Evolutionary conservation across 2,888 invertebrate species (phyloP).

Genomic region (Perithous albicinctus): DNA sequence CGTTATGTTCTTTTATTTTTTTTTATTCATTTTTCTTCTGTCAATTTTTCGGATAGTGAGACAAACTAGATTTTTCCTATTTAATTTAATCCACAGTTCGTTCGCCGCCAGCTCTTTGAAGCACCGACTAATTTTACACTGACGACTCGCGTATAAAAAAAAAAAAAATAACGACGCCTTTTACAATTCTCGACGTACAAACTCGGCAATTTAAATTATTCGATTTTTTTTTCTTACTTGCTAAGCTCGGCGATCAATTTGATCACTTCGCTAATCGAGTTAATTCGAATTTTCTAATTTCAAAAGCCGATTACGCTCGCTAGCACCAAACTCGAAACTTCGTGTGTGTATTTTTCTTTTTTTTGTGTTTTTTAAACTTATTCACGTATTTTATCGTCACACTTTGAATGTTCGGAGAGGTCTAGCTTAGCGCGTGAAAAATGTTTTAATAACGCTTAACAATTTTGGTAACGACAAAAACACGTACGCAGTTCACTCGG

Average conservation of each 20-base stretch:
- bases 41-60: conserved; percentile 31
- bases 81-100: conserved; percentile 36
- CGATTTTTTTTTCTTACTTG: conserved; percentile 44
- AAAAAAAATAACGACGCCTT: conserved; percentile 52
- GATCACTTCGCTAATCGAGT: conserved; percentile 40
- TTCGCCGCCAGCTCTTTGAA: conserved; percentile 55
- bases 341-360: conserved; percentile 16
- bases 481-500: conserved; percentile 58
- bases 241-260: conserved; percentile 43
- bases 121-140: conserved; percentile 70
- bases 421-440: conserved; percentile 45
- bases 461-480: conserved; percentile 61
- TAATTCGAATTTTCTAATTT: conserved; percentile 50
- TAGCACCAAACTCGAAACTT: conserved; percentile 30
- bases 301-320: conserved; percentile 50
- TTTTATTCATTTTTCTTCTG: conserved; percentile 30
- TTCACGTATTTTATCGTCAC: conserved; percentile 23
- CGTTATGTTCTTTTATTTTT: conserved; percentile 64
- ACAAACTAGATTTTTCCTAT: conserved; percentile 36
- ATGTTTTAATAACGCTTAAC: conserved; percentile 40
- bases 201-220: conserved; percentile 35
- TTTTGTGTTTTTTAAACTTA: conserved; percentile 19
- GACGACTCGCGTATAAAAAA: conserved; percentile 40
- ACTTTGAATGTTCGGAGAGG: not conserved
- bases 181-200: conserved; percentile 53